Conservation (phyloP, 1,140 invertebrate genomes). For the Rhyacophila brunnea region DNA sequence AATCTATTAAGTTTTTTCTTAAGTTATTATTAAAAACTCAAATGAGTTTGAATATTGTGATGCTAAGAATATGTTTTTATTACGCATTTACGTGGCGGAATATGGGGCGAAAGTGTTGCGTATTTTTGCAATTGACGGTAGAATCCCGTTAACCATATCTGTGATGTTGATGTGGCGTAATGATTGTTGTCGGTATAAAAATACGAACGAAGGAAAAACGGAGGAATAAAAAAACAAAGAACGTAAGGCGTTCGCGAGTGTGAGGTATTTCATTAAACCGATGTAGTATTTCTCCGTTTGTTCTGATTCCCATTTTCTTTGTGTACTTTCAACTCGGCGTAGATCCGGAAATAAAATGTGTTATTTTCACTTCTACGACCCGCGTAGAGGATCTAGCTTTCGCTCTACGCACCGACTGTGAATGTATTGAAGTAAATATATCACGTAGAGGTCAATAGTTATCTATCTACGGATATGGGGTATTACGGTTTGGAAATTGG, state of each 20-base stretch:
- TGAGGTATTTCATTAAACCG: conserved; percentile 1
- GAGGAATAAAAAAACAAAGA: conserved; percentile 22
- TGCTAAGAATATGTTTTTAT: no score
- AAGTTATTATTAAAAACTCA: no score
- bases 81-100: no score
- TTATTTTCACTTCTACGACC: conserved; percentile 28
- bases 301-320: conserved; percentile 23
- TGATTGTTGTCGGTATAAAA: conserved; percentile 19
- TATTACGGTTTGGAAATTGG: conserved; percentile 2
- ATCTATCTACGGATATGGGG: conserved; percentile 10
- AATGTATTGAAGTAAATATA: background rate
- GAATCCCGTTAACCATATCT: no score
- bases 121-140: no score
- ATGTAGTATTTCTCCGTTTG: conserved; percentile 17
- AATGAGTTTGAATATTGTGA: no score
- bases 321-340: conserved; percentile 16
- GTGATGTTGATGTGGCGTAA: no score
- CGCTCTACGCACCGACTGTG: background rate
- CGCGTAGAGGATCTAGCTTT: background rate
- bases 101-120: no score
- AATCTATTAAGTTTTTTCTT: no score
- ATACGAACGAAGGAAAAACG: conserved; percentile 5
- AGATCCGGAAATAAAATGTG: conserved; percentile 35
- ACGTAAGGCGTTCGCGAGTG: conserved; percentile 5
- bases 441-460: background rate